Base-by-base conservation (phyloP, 2,113 vertebrate genomes). In the Aptenodytes forsteri region DNA sequence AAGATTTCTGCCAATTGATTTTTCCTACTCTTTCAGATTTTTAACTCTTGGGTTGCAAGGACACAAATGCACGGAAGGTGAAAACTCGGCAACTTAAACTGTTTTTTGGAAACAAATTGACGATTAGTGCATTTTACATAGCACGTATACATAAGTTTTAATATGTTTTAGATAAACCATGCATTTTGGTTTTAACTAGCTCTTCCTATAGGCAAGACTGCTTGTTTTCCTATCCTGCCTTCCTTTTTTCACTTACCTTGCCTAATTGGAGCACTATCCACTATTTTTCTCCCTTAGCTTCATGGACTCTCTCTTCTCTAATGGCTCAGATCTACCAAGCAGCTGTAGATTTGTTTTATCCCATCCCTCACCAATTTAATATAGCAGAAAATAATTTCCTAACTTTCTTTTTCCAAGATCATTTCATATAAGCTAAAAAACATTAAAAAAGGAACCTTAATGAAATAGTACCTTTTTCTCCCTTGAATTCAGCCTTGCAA, bases 1-100 rank as follows among this genome's bases (percentile, higher is more conserved):
- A 59, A 25, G 32, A 21, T 70, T 85, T 81, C 20, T 86, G 29
- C 34, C 27, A 18, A 0, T 65, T 0, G 1, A 34, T 52, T 49
- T 16, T 80, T 46, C 56, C 13, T 58, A 0, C 13, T 50, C 29
- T 49, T 89, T 80, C 9, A 25, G 0, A 4, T 92, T 78, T 87
- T 89, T 7, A 58, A 36, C 11, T 65, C 1, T 56, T 52, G 3
- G 13, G 4, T 55, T 70, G 2, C 0, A 0, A 81, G 46, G 32
- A 40, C 34, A 23, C 7, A 55, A 23, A 18, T n/a, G 16, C 17
- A 5, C 3, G 29, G 16, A 27, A 49, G 44, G 18, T 52, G 27
- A 85, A 80, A 92, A 69, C 38, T 59, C 47, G 54, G 47, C 34
- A 40, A 52, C 9, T 61, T 22, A 9, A 93, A 15, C 44, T 36